These are phyloP conservation scores for Microtus pennsylvanicus DNA, from an alignment of 2,113 vertebrate genomes.

Conservation along the genomic window DNA sequence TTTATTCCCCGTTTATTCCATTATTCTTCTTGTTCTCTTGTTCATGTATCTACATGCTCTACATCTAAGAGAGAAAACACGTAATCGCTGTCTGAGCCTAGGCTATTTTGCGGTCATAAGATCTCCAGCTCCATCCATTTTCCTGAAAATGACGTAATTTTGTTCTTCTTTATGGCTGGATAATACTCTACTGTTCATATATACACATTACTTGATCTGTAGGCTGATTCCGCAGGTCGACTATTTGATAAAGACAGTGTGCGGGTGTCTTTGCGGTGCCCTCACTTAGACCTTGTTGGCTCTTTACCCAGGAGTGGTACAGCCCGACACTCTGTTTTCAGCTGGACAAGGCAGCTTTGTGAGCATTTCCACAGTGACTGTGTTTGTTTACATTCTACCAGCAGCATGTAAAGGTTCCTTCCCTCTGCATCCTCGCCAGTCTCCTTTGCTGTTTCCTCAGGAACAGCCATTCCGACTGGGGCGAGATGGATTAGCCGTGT, in stretches of 20 bases:
- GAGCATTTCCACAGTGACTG: background rate
- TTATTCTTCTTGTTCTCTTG: background rate
- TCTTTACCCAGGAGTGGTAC: background rate
- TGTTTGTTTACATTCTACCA: fast-evolving
- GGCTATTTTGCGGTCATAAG: background rate
- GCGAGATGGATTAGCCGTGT: background rate
- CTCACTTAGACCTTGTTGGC: background rate
- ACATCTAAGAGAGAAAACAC: background rate
- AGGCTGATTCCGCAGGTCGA: background rate
- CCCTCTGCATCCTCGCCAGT: background rate
- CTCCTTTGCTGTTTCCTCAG: background rate
- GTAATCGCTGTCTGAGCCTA: background rate
- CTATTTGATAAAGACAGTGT: fast-evolving
- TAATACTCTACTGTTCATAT: background rate
- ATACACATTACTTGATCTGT: background rate
- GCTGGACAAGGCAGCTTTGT: background rate
- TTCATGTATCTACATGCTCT: background rate
- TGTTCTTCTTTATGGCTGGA: background rate
- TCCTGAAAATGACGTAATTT: background rate
- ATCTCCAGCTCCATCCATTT: background rate
- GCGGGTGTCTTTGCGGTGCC: background rate
- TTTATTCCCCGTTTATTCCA: too few relatives aligned
- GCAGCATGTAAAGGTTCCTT: too few relatives aligned
- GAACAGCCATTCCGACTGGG: background rate
- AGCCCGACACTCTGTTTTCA: background rate